Base-by-base conservation (phyloP, 1,140 invertebrate species). In the Dufourea novaeangliae region DNA sequence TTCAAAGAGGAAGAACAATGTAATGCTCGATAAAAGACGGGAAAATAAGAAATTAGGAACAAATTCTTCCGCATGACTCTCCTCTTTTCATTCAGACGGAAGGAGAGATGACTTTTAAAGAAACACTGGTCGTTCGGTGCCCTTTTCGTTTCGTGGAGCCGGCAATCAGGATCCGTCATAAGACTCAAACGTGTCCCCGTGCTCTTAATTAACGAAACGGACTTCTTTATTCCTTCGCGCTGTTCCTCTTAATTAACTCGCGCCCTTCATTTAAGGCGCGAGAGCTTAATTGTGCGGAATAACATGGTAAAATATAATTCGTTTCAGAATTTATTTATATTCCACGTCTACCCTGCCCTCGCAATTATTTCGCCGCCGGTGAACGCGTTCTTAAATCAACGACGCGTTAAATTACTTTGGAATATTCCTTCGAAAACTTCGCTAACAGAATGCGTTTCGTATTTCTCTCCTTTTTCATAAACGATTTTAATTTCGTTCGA, bases 181-280 rank as follows among this genome's bases (percentile, higher is more conserved):
- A 68, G 27, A 32, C 56, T 62, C 37, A 62, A 62, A 78, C 68
- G 57, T 78, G 57, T 63, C 34, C n/a, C n/a, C n/a, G 27, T 54
- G 22, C n/a, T 52, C 46, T 78, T 78, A 78, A 78, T 78, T 78
- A 78, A 71, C 57, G 59, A 59, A 46, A 41, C 57, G 17, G 41
- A 17, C 34, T 78, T 50, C 75, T 63, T 66, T 62, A 63, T 41
- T 63, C 46, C 57, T 32, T 34, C 44, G 34, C 44, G 41, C 22
- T 52, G 12, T 57, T 71, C 27, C 68, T 27, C 46, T 78, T 78
- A 78, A 78, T 78, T 78, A 78, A 78, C 75, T 50, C 20, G 68
- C 44, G 14, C 25, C 32, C 44, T 12, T 32, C 50, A 12, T 57
- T 39, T 25, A 11, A 56, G 44, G 17, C 34, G 25, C 34, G 1